Conservation (phyloP, 2,113 vertebrate genomes). For the Apteryx owenii region DNA sequence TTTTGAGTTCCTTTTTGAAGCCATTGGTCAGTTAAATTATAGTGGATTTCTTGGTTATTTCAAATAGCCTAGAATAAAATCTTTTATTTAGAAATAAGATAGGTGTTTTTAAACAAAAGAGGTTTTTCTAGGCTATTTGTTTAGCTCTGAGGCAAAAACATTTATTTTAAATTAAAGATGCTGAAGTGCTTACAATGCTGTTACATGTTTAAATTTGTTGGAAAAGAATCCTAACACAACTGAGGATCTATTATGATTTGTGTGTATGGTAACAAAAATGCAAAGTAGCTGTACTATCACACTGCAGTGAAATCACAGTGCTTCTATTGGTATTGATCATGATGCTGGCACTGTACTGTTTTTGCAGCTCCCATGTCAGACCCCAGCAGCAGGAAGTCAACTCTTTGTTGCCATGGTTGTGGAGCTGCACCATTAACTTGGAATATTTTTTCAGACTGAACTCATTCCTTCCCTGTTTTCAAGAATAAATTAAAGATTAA, state of each 20-base stretch:
- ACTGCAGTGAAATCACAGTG: fast-evolving
- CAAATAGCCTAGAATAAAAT: neutral
- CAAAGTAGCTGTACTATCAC: neutral
- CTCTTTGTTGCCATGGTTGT: neutral
- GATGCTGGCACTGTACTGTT: fast-evolving
- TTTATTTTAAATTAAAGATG: neutral
- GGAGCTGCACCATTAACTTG: neutral
- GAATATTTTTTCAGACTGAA: neutral
- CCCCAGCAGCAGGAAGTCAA: neutral
- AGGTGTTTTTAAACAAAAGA: neutral
- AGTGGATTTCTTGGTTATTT: neutral
- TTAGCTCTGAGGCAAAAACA: neutral
- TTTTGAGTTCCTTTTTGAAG: neutral
- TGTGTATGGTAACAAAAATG: fast-evolving
- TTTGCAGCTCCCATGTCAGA: neutral
- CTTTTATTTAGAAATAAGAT: neutral
- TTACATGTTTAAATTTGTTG: neutral
- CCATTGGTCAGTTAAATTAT: neutral
- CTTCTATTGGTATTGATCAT: neutral
- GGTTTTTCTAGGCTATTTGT: neutral
- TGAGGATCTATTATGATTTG: neutral
- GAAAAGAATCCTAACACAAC: neutral
- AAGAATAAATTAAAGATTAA: neutral
- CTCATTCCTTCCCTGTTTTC: neutral
- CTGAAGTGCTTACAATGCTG: neutral